Percentiles rank a stretch among this genome's conserved stretches.
phyloP scores from a whole-genome alignment of 2,797 vertebrate species.

The Graptemys geographica region DNA sequence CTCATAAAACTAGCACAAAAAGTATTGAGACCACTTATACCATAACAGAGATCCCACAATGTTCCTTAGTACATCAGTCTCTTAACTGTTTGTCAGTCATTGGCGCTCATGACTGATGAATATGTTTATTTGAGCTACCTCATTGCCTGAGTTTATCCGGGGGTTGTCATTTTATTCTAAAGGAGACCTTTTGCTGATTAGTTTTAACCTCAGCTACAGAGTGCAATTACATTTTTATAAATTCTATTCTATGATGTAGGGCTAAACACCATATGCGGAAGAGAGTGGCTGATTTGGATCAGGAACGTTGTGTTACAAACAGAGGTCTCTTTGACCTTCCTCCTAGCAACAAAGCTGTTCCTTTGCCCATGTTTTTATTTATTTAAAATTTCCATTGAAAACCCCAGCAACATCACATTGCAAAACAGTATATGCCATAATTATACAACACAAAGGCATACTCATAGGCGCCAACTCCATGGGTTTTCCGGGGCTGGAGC shows the following conservation, averaged over 20 bases:
- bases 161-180: not conserved
- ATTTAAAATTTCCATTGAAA: not conserved
- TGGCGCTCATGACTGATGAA: not conserved
- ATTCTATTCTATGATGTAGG: not conserved
- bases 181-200: not conserved
- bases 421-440: not conserved
- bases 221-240: not conserved
- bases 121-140: not conserved
- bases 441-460: not conserved
- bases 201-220: not conserved
- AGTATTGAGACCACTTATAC: not conserved
- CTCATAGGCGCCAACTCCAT: not conserved
- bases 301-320: not conserved
- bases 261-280: not conserved
- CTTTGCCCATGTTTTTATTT: not conserved
- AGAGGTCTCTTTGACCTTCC: not conserved
- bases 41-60: not conserved
- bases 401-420: not conserved
- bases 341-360: not conserved
- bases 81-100: not conserved
- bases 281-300: not conserved
- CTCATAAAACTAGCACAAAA: not conserved
- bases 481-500: too few relatives aligned
- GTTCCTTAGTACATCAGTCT: accelerated
- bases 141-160: not conserved